These are phyloP conservation scores for Gambusia affinis DNA, from an alignment of 2,113 vertebrate genomes.

Conservation along the genomic window DNA sequence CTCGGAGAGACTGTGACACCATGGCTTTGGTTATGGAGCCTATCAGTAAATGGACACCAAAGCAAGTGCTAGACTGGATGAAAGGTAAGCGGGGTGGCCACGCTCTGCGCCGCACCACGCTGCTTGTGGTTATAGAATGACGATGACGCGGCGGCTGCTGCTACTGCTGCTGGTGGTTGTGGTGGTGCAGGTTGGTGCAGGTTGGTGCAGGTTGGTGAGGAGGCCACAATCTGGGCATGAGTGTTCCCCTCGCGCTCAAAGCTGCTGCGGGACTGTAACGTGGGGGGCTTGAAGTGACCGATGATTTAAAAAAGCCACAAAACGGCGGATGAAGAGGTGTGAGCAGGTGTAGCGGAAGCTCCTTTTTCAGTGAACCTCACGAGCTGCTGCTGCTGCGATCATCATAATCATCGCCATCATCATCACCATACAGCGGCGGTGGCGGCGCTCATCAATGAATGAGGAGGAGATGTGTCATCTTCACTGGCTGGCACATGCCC, in stretches of 20 bases:
- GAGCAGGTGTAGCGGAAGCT: constrained; percentile 17
- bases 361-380: constrained; percentile 37
- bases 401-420: constrained; percentile 23
- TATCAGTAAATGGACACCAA: constrained; percentile 92
- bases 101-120: constrained; percentile 29
- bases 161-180: background rate
- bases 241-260: constrained; percentile 30
- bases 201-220: constrained; percentile 14
- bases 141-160: constrained; percentile 6
- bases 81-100: constrained; percentile 82
- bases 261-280: constrained; percentile 41
- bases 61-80: constrained; percentile 93
- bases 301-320: constrained; percentile 37
- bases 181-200: constrained; percentile 1
- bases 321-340: constrained; percentile 7
- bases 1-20: constrained; percentile 84
- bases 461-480: constrained; percentile 49
- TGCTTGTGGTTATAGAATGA: constrained; percentile 37
- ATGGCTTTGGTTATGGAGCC: constrained; percentile 94
- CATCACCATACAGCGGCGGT: constrained; percentile 30
- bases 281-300: constrained; percentile 19
- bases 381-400: constrained; percentile 24
- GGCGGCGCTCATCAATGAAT: constrained; percentile 61
- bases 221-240: constrained; percentile 61
- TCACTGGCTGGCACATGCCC: constrained; percentile 53